Percentiles rank a stretch among this genome's conserved stretches.
Evolutionary conservation across 2,888 invertebrate species (phyloP).

Genomic region (Sympetrum striolatum): DNA sequence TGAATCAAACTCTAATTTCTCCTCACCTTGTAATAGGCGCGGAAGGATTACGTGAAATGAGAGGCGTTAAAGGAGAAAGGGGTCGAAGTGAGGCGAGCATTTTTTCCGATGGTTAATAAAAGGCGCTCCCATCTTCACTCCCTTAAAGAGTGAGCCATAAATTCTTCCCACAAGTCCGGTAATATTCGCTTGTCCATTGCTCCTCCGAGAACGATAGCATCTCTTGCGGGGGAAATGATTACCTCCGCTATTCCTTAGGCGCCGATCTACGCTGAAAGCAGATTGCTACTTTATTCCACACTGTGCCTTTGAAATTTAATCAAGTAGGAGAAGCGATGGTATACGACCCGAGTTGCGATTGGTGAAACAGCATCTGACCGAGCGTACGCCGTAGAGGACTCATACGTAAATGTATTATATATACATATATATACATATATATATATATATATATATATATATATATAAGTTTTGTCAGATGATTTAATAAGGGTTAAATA

Average conservation of each 20-base stretch:
- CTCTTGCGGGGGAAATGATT: background rate
- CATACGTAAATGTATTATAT: too few relatives aligned
- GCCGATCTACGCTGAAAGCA: background rate
- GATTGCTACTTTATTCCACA: conserved; percentile 15
- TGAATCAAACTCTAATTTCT: conserved; percentile 29
- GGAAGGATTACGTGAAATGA: background rate
- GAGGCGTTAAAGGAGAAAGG: background rate
- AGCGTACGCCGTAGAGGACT: too few relatives aligned
- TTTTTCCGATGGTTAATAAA: conserved; percentile 9
- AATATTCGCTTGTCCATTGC: conserved; percentile 34
- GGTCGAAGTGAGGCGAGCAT: background rate
- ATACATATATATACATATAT: too few relatives aligned
- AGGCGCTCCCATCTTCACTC: background rate
- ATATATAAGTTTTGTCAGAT: too few relatives aligned
- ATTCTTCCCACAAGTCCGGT: background rate
- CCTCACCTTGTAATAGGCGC: too few relatives aligned
- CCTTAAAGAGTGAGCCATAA: background rate
- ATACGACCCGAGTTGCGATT: too few relatives aligned
- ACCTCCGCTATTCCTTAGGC: background rate
- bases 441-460: too few relatives aligned
- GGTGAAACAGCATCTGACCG: too few relatives aligned
- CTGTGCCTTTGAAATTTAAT: background rate
- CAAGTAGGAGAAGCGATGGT: too few relatives aligned
- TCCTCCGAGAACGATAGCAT: background rate
- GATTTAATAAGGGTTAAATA: too few relatives aligned